phyloP scores from a whole-genome alignment of 2,888 invertebrate species.

The Leucania comma region DNA sequence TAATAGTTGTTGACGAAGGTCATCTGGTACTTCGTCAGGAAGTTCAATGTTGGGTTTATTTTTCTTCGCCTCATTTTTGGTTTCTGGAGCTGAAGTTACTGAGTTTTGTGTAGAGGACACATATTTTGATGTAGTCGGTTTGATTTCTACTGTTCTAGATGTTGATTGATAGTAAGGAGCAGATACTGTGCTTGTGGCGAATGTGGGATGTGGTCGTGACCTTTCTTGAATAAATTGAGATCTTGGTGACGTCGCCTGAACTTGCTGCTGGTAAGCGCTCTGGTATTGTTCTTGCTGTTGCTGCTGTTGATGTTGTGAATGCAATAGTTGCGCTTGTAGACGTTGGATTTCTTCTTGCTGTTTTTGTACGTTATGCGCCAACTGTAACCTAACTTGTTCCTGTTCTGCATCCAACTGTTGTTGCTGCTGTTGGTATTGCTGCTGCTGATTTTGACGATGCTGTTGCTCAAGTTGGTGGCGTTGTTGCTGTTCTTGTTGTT shows the following conservation, averaged over 20 bases:
- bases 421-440: slow-evolving; percentile 68
- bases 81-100: slow-evolving; percentile 83
- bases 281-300: slow-evolving; percentile 75
- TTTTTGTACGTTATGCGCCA: slow-evolving; percentile 87
- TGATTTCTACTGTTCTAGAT: slow-evolving; percentile 86
- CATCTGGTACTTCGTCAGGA: slow-evolving; percentile 97
- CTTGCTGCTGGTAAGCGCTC: slow-evolving; percentile 76
- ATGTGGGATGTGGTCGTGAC: slow-evolving; percentile 78
- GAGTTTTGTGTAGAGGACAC: slow-evolving; percentile 87
- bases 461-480: slow-evolving; percentile 61
- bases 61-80: slow-evolving; percentile 89
- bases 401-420: slow-evolving; percentile 82
- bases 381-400: slow-evolving; percentile 83
- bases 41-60: slow-evolving; percentile 90
- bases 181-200: slow-evolving; percentile 77
- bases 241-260: slow-evolving; percentile 79
- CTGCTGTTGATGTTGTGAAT: slow-evolving; percentile 83
- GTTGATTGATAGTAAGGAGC: slow-evolving; percentile 85
- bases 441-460: slow-evolving; percentile 66
- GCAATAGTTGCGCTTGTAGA: slow-evolving; percentile 83
- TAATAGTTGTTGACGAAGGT: slow-evolving; percentile 95
- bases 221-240: slow-evolving; percentile 85
- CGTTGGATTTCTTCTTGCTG: slow-evolving; percentile 89
- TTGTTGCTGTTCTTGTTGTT: slow-evolving; percentile 62
- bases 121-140: slow-evolving; percentile 88